phyloP scores from a whole-genome alignment of 2,797 vertebrate genomes.

The Falco novaeseelandiae region DNA sequence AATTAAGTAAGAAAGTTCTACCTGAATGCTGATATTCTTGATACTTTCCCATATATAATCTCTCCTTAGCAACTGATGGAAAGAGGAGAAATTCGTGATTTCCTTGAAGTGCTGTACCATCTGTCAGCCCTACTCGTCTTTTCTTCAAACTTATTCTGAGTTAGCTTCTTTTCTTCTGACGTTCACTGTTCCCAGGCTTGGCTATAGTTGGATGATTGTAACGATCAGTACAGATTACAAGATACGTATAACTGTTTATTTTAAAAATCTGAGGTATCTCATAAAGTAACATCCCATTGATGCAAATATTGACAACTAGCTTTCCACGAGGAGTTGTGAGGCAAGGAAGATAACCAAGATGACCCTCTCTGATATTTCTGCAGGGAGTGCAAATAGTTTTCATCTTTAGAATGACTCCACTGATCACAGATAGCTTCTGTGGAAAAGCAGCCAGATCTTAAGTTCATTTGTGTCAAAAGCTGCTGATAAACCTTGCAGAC shows the following conservation, averaged over 20 bases:
- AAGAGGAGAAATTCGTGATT: slow-evolving; percentile 47
- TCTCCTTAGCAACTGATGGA: slow-evolving; percentile 54
- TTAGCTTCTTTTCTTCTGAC: slow-evolving; percentile 17
- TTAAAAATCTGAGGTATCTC: background rate
- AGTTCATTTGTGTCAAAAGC: background rate
- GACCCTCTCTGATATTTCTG: background rate
- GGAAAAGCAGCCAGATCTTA: background rate
- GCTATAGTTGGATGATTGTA: background rate
- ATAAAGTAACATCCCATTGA: background rate
- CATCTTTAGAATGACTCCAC: background rate
- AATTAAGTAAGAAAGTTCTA: background rate
- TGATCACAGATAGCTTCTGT: background rate
- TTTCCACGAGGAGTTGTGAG: background rate
- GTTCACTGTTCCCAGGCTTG: background rate
- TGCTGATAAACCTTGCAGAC: slow-evolving; percentile 22
- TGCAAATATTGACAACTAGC: background rate
- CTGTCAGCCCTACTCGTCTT: slow-evolving; percentile 28
- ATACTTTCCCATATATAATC: background rate
- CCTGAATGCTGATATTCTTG: background rate
- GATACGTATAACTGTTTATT: background rate
- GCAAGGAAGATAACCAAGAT: background rate
- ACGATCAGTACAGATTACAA: background rate
- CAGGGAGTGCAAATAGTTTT: background rate
- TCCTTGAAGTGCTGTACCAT: slow-evolving; percentile 42
- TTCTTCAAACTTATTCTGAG: slow-evolving; percentile 33